Evolutionary conservation across 2,888 invertebrate species (phyloP), one percentile per base, ranked within the genome.

Genomic region (Drosophila quinaria): DNA sequence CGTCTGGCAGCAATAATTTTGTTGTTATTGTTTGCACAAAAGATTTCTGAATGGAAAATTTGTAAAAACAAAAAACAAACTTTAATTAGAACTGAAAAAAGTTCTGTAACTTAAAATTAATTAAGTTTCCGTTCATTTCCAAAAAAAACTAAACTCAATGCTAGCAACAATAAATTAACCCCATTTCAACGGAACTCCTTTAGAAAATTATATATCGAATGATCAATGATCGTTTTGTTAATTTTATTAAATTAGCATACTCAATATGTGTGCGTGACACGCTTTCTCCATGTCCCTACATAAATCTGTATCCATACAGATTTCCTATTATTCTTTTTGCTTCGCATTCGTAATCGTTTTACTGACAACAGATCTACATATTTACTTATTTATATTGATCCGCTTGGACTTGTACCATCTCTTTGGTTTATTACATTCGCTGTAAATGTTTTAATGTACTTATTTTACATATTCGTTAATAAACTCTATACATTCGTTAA

Each of bases 21-120:
- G 49, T 61, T 78, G 29, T 62, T 59, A 51, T 52, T 76, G 59
- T 68, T 65, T 59, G 62, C 50, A 46, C 46, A 72, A 56, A 81
- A 75, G 59, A 63, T 62, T 87, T 52, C 17, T 41, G 22, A 66
- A 68, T 80, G 87, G 78, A 89, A 82, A 81, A 46, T 87, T 86
- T 66, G 29, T 66, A 49, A 9, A 31, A 25, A 56, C 56, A 19
- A 60, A 25, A 46, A 55, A 39, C 31, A 31, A 29, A 52, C 33
- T 49, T 56, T 56, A 77, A 80, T 77, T 77, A 66, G 52, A 69
- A 75, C 29, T 37, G 22, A 60, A 74, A 74, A 75, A 70, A 49
- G 70, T 47, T 46, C 33, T 9, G 47, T n/a, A 42, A n/a, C 10
- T 29, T 37, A 10, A 29, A 66, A 50, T 35, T 41, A 62, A 54